Evolutionary conservation across 2,113 vertebrate genomes (phyloP).

Genomic region (Gasterosteus nipponicus): DNA sequence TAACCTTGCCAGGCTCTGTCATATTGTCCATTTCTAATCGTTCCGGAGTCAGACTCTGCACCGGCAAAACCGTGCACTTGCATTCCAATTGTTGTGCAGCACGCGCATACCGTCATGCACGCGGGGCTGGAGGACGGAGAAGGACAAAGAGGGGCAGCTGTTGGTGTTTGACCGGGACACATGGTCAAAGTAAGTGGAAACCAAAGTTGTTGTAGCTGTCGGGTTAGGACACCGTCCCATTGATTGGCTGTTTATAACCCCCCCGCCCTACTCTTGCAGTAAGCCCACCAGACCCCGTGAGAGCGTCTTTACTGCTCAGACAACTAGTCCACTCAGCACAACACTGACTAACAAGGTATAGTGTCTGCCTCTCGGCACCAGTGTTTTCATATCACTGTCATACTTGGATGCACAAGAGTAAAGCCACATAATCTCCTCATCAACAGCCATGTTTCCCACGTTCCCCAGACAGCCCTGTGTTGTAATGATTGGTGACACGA

Average conservation of each 20-base stretch:
- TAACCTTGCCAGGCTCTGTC: slow-evolving; percentile 35
- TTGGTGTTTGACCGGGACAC: slow-evolving; percentile 34
- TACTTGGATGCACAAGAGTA: slow-evolving; percentile 66
- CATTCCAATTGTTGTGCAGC: slow-evolving; percentile 17
- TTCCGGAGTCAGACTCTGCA: slow-evolving; percentile 36
- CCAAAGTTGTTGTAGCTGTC: slow-evolving; percentile 47
- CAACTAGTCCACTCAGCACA: slow-evolving; percentile 70
- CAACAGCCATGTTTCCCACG: slow-evolving; percentile 67
- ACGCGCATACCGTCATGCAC: background rate
- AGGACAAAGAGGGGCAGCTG: slow-evolving; percentile 17
- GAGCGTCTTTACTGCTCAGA: slow-evolving; percentile 58
- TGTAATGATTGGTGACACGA: slow-evolving; percentile 77
- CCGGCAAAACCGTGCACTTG: slow-evolving; percentile 24
- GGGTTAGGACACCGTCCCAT: slow-evolving; percentile 42
- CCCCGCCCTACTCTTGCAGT: slow-evolving; percentile 46
- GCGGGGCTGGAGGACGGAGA: slow-evolving; percentile 12
- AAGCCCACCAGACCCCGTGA: slow-evolving; percentile 54
- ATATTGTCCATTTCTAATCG: slow-evolving; percentile 23
- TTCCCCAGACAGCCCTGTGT: slow-evolving; percentile 64
- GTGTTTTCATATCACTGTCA: slow-evolving; percentile 66
- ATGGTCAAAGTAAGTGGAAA: slow-evolving; percentile 23
- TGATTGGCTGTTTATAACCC: slow-evolving; percentile 60
- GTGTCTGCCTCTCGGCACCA: slow-evolving; percentile 51
- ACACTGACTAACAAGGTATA: slow-evolving; percentile 75
- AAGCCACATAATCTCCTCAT: slow-evolving; percentile 80